Evolutionary conservation across 2,113 vertebrate genomes (phyloP).

Genomic region (Ia io): DNA sequence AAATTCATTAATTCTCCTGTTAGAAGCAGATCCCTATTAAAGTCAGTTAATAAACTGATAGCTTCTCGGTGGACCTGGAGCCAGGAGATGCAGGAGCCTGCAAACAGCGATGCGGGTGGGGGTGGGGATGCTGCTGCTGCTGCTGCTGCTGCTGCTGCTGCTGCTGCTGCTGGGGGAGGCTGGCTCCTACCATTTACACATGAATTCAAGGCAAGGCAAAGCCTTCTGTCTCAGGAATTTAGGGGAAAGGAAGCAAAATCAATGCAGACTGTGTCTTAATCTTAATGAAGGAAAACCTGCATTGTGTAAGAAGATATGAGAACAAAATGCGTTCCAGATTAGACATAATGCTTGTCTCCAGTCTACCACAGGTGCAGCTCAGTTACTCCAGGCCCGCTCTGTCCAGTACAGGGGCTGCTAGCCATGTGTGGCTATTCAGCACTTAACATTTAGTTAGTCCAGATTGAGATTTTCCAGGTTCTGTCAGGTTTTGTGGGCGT

Average conservation of each 20-base stretch:
- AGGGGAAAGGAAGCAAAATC: constrained; percentile 48
- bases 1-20: constrained; percentile 78
- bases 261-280: background rate
- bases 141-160: background rate
- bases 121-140: background rate
- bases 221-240: background rate
- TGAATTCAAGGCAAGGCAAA: background rate
- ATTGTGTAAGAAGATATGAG: background rate
- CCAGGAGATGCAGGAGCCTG: constrained; percentile 41
- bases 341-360: background rate
- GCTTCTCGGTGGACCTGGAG: constrained; percentile 72
- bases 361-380: background rate
- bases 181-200: background rate
- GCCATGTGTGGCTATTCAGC: rapidly evolving
- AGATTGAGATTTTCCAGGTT: background rate
- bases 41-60: constrained; percentile 76
- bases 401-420: background rate
- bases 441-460: background rate
- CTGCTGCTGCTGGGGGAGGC: background rate
- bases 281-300: background rate
- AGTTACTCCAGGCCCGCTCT: background rate
- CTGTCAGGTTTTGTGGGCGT: background rate
- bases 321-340: background rate
- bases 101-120: background rate
- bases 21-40: constrained; percentile 73